A percentile compares a stretch with the other conserved stretches of the same genome.
These are phyloP conservation scores for Aphelinus certus DNA, from an alignment of 1,140 invertebrate genomes.

Conservation along the genomic window DNA sequence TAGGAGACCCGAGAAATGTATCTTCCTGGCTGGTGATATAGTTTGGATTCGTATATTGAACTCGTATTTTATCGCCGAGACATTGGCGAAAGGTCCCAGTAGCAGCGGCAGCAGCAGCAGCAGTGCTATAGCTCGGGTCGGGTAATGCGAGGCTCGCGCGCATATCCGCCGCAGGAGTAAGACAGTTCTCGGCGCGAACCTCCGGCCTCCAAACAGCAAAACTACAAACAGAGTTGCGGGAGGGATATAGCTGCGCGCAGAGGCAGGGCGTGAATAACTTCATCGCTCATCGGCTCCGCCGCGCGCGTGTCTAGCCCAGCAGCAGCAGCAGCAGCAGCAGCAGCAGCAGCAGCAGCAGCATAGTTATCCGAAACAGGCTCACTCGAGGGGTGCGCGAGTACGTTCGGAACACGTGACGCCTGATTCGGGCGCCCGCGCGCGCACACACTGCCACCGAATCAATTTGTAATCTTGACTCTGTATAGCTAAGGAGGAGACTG, in stretches of 20 bases:
- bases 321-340: too few relatives aligned
- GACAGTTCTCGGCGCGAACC: constrained; percentile 7
- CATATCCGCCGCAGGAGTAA: constrained; percentile 33
- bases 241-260: neutral
- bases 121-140: constrained; percentile 29
- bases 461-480: constrained; percentile 67
- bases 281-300: constrained; percentile 1
- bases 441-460: constrained; percentile 55
- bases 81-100: too few relatives aligned
- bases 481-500: constrained; percentile 58
- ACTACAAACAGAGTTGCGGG: neutral
- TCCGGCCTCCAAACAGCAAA: too few relatives aligned
- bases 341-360: too few relatives aligned
- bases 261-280: neutral
- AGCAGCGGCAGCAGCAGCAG: too few relatives aligned
- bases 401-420: constrained; percentile 65
- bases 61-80: too few relatives aligned
- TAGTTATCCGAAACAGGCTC: too few relatives aligned
- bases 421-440: constrained; percentile 64
- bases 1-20: too few relatives aligned
- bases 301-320: neutral
- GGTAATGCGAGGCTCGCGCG: neutral
- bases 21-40: too few relatives aligned
- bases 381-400: constrained; percentile 64
- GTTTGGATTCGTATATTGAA: too few relatives aligned